Conservation (phyloP, 2,113 vertebrate species). For the Ptilonorhynchus violaceus region DNA sequence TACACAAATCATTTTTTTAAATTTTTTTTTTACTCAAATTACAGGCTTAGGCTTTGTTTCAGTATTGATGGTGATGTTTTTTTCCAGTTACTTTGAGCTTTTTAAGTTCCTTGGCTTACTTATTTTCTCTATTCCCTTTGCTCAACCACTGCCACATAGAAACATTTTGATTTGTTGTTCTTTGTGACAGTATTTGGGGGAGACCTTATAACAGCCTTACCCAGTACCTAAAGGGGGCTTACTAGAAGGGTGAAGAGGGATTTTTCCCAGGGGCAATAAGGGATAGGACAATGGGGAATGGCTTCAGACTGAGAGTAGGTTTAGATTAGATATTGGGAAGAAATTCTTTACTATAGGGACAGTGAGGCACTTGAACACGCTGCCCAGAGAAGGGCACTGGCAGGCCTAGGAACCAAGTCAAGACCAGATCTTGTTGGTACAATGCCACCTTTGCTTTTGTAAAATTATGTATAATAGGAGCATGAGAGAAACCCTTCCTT, state of each 20-base stretch:
- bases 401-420: background rate
- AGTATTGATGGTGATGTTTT: rapidly evolving
- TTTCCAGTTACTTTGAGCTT: background rate
- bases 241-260: background rate
- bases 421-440: background rate
- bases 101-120: background rate
- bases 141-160: background rate
- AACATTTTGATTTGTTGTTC: background rate
- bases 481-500: background rate
- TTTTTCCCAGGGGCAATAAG: background rate
- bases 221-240: background rate
- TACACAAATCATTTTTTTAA: background rate
- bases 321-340: background rate
- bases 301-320: background rate
- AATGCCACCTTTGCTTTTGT: background rate
- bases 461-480: background rate
- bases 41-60: background rate
- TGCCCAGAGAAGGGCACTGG: background rate
- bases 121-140: background rate
- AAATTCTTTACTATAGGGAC: background rate
- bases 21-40: background rate
- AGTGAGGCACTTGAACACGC: background rate
- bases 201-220: background rate
- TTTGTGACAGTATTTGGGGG: background rate
- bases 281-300: background rate